Evolutionary conservation across 2,888 invertebrate genomes (phyloP).

Genomic region (Pollenia amentaria): DNA sequence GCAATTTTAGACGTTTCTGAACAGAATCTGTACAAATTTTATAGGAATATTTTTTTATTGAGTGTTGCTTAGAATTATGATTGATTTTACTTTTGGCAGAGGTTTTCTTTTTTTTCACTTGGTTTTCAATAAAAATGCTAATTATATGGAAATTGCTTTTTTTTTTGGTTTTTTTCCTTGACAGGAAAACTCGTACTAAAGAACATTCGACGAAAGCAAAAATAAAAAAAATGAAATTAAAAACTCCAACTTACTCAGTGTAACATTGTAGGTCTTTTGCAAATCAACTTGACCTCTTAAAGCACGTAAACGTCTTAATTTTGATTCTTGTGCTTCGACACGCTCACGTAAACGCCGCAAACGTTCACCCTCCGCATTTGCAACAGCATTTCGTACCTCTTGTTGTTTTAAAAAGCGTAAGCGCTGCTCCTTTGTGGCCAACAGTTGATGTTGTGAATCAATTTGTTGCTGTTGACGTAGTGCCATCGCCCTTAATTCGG

Average conservation of each 20-base stretch:
- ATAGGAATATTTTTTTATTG: constrained; percentile 36
- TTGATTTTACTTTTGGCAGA: constrained; percentile 21
- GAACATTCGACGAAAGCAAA: neutral
- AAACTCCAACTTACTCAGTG: constrained; percentile 91
- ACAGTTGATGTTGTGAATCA: constrained; percentile 95
- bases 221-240: neutral
- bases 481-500: constrained; percentile 99
- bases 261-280: constrained; percentile 95
- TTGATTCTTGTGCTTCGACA: constrained; percentile 97
- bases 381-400: constrained; percentile 87
- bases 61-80: constrained; percentile 25
- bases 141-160: constrained; percentile 51
- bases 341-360: constrained; percentile 94
- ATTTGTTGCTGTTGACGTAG: constrained; percentile 98
- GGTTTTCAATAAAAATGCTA: constrained; percentile 46
- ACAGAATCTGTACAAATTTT: neutral
- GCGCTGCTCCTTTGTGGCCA: constrained; percentile 96
- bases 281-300: constrained; percentile 97
- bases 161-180: neutral
- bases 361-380: constrained; percentile 93
- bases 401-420: constrained; percentile 97
- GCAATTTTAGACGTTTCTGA: neutral
- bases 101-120: neutral
- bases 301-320: constrained; percentile 95
- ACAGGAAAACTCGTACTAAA: neutral